Conservation (phyloP, 53 echinoderm and acorn worm genomes). For the Actinopyga echinites region DNA sequence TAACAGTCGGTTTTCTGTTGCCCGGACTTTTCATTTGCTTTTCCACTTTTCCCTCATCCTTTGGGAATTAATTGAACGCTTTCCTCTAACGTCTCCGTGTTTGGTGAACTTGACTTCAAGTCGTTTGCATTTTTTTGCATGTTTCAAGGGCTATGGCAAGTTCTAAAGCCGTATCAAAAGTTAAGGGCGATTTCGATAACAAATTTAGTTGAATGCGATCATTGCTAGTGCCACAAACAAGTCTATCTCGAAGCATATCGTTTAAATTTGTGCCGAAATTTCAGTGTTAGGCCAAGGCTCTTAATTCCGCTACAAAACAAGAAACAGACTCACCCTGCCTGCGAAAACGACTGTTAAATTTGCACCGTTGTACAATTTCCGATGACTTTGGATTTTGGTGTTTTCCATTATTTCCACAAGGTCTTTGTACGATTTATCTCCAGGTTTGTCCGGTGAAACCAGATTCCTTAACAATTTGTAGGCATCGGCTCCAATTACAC, state of each 20-base stretch:
- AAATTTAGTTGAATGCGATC: slow-evolving; percentile 39
- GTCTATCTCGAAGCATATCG: no score
- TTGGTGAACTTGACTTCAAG: not conserved
- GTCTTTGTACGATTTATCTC: no score
- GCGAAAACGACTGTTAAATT: slow-evolving; percentile 44
- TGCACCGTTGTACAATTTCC: slow-evolving; percentile 49
- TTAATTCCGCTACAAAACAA: no score
- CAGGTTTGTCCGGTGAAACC: no score
- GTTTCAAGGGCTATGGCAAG: slow-evolving; percentile 17
- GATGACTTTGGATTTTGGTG: no score
- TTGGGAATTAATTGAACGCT: no score
- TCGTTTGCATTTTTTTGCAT: slow-evolving; percentile 36
- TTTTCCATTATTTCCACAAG: slow-evolving; percentile 38
- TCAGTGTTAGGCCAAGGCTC: slow-evolving; percentile 37
- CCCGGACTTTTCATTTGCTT: not conserved
- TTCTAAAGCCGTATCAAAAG: no score
- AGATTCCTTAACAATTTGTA: no score
- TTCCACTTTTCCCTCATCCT: no score
- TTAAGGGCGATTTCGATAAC: not conserved
- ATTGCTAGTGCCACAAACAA: no score
- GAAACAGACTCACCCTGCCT: no score
- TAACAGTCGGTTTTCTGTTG: not conserved
- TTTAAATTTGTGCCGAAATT: slow-evolving; percentile 34
- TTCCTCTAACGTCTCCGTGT: not conserved
- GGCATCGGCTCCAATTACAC: slow-evolving; percentile 26